Base-by-base conservation (phyloP, 2,113 vertebrate genomes). In the Pseudopodoces humilis region DNA sequence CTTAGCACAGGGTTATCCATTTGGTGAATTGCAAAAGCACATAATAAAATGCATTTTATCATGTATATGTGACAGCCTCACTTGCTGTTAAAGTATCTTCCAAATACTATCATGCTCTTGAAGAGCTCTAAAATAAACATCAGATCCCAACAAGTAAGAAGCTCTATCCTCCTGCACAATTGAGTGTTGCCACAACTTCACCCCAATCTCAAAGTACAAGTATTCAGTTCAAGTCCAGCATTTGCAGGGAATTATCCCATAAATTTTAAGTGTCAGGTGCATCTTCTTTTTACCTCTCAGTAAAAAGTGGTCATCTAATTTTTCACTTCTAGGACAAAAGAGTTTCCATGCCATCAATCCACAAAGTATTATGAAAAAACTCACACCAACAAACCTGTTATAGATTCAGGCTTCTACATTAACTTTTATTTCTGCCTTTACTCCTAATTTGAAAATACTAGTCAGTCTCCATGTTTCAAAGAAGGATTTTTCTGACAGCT, bases 61-160 rank as follows among this genome's bases (percentile, higher is more conserved):
- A 95, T 77, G 59, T 83, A 74, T 91, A 96, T 95, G 84, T 95
- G 95, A 93, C 96, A 97, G 78, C 50, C 43, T 83, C 78, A 55
- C 93, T 92, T 59, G 91, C 95, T 80, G 47, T 80, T 95, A 47
- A 93, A 94, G 90, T 79, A 91, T 92, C 87, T 94, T 91, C 71
- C 89, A 85, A 91, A 94, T 58, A 91, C 84, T 77, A 55, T 70
- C 33, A 8, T 44, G 84, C 46, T 89, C 39, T 76, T 80, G 78
- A 94, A 69, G 50, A 85, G 90, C 84, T 87, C 70, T 95, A 94
- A 96, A 95, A 94, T 91, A 97, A 96, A 92, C 93, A 96, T 94
- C 87, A 93, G 83, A 83, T 43, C 76, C 67, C 75, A 77, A 35
- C 84, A 76, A 95, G 53, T 77, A 49, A 91, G 50, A 80, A 77